Conservation (phyloP, 2,888 invertebrate species). For the Eulithis testata region DNA sequence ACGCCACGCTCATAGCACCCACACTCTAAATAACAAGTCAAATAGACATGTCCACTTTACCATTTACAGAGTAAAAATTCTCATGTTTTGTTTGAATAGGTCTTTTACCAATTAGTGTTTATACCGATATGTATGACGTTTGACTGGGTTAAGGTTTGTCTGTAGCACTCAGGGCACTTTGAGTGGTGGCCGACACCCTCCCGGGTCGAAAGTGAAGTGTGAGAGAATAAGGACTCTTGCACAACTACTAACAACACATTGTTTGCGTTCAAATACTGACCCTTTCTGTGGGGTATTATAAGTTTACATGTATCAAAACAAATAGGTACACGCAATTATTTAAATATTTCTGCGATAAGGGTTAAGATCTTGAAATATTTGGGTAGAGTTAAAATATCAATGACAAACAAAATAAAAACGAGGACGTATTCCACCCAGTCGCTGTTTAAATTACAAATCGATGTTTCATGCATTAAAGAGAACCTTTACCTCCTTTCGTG, state of each 20-base stretch:
- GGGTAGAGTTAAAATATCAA: conserved; percentile 41
- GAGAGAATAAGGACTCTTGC: conserved; percentile 62
- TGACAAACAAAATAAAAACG: conserved; percentile 51
- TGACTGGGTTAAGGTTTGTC: conserved; percentile 64
- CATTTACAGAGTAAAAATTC: conserved; percentile 82
- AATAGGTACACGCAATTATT: conserved; percentile 7
- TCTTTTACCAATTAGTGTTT: conserved; percentile 84
- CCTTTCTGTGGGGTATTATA: conserved; percentile 53
- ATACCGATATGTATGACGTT: conserved; percentile 75
- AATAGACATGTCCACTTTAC: conserved; percentile 82
- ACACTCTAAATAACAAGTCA: conserved; percentile 82
- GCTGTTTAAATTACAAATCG: conserved; percentile 52
- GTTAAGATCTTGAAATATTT: conserved; percentile 20
- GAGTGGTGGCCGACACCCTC: conserved; percentile 61
- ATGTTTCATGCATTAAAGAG: conserved; percentile 45
- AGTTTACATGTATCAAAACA: conserved; percentile 43
- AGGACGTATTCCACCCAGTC: conserved; percentile 36
- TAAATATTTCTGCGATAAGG: conserved; percentile 30
- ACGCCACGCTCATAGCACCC: conserved; percentile 77
- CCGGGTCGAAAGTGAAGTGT: conserved; percentile 58
- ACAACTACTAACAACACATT: conserved; percentile 62
- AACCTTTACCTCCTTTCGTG: conserved; percentile 67
- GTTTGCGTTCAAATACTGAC: conserved; percentile 66
- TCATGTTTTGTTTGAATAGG: conserved; percentile 82
- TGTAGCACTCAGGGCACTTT: conserved; percentile 65